Percentiles rank a stretch among this genome's conserved stretches.
phyloP scores from a whole-genome alignment of 2,888 invertebrate species.

The Nebria brevicollis region DNA sequence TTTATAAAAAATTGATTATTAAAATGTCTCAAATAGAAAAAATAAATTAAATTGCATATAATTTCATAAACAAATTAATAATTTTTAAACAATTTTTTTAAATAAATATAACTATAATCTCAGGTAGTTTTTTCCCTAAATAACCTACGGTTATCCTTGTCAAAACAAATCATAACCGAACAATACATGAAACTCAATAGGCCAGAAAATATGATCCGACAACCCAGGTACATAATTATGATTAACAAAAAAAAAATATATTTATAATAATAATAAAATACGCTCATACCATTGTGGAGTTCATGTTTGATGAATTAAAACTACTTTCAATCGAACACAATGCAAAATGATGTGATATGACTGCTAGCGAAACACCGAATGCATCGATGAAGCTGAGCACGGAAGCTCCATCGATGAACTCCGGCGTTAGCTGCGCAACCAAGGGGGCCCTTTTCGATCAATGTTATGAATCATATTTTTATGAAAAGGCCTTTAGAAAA shows the following conservation, averaged over 20 bases:
- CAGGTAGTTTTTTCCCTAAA: slow-evolving; percentile 9
- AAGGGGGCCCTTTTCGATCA: slow-evolving; percentile 41
- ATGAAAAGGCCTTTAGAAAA: background rate
- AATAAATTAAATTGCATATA: background rate
- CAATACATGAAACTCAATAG: slow-evolving; percentile 46
- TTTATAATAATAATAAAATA: slow-evolving; percentile 25
- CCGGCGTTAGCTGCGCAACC: slow-evolving; percentile 36
- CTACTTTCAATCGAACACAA: slow-evolving; percentile 19
- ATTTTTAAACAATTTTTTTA: background rate
- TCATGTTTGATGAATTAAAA: slow-evolving; percentile 18
- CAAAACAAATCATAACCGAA: slow-evolving; percentile 52
- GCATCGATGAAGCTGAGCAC: slow-evolving; percentile 30
- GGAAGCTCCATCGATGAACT: slow-evolving; percentile 5
- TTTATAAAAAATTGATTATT: too few relatives aligned
- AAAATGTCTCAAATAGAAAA: background rate
- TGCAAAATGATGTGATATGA: slow-evolving; percentile 18
- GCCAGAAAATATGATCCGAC: slow-evolving; percentile 39
- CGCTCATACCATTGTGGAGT: slow-evolving; percentile 44
- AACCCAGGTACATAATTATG: slow-evolving; percentile 18
- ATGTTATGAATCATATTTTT: slow-evolving; percentile 42
- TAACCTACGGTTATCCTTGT: slow-evolving; percentile 49
- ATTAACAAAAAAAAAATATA: background rate
- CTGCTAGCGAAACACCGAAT: slow-evolving; percentile 19
- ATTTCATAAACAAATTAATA: too few relatives aligned
- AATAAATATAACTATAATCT: background rate